A percentile compares a stretch with the other conserved stretches of the same genome.
phyloP scores from a whole-genome alignment of 2,888 invertebrate genomes.

The Alloscopus bannaensis region DNA sequence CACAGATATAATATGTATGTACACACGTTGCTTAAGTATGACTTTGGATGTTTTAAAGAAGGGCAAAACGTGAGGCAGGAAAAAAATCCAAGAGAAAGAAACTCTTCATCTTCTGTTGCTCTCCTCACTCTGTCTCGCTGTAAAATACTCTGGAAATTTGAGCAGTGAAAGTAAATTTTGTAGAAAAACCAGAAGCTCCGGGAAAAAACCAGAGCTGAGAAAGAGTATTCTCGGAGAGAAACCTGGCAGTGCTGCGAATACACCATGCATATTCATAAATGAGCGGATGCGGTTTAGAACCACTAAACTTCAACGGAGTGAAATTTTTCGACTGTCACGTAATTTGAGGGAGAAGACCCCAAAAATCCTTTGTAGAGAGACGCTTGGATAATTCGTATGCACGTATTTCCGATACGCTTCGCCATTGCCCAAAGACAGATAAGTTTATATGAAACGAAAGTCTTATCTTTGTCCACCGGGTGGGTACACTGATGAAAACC shows the following conservation, averaged over 20 bases:
- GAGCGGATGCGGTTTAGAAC: constrained; percentile 41
- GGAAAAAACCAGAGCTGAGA: too few relatives aligned
- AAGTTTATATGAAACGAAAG: too few relatives aligned
- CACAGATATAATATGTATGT: too few relatives aligned
- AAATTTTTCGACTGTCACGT: constrained; percentile 32
- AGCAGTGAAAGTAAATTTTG: too few relatives aligned
- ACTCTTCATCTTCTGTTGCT: neutral
- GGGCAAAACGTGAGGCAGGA: constrained; percentile 11
- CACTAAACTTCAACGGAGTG: constrained; percentile 34
- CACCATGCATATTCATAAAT: neutral
- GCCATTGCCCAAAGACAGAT: too few relatives aligned
- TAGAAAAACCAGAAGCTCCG: too few relatives aligned
- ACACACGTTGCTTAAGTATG: too few relatives aligned
- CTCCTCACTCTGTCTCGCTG: constrained; percentile 12
- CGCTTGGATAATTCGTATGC: constrained; percentile 22
- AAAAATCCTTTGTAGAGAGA: too few relatives aligned
- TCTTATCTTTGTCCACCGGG: too few relatives aligned
- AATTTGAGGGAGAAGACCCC: constrained; percentile 29
- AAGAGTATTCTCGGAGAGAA: too few relatives aligned
- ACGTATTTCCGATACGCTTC: constrained; percentile 21
- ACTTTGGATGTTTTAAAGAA: neutral
- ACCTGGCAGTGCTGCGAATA: too few relatives aligned
- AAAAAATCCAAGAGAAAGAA: constrained; percentile 41
- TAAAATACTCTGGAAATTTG: constrained; percentile 23
- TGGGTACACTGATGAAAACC: too few relatives aligned